Evolutionary conservation across 2,888 invertebrate genomes (phyloP).

Genomic region (Philereme vetulata): DNA sequence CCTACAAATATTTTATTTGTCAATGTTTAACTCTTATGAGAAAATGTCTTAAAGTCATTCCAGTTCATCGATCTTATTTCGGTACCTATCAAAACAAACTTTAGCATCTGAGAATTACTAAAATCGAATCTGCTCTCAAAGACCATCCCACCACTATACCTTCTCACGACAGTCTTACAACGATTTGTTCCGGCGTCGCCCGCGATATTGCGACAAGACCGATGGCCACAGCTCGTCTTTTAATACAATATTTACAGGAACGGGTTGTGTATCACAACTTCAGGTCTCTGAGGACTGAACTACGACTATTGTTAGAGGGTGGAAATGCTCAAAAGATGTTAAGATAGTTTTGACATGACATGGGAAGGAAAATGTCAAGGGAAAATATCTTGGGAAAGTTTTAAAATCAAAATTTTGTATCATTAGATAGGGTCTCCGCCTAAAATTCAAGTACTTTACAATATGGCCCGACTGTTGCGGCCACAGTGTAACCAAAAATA

Average conservation of each 20-base stretch:
- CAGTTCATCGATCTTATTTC: too few species aligned
- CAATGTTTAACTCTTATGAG: too few species aligned
- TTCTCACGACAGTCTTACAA: slow-evolving; percentile 41
- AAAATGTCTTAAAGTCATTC: too few species aligned
- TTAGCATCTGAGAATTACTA: background rate
- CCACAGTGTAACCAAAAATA: too few species aligned
- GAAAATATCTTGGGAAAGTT: too few species aligned
- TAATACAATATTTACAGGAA: slow-evolving; percentile 70
- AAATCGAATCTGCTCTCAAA: slow-evolving; percentile 38
- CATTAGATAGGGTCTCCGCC: too few species aligned
- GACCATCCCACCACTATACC: slow-evolving; percentile 10
- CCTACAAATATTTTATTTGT: too few species aligned
- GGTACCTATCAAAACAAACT: too few species aligned
- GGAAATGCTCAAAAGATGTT: background rate
- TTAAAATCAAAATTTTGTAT: too few species aligned
- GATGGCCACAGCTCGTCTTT: slow-evolving; percentile 57
- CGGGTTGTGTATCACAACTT: slow-evolving; percentile 44
- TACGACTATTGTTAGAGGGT: slow-evolving; percentile 12
- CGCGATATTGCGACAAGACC: slow-evolving; percentile 69
- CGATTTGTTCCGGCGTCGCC: slow-evolving; percentile 68
- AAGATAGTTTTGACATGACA: background rate
- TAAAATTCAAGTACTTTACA: too few species aligned
- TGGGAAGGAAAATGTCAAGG: too few species aligned
- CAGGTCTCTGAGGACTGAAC: slow-evolving; percentile 21
- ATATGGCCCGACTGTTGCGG: too few species aligned